phyloP scores from a whole-genome alignment of 2,797 vertebrate species.

The Pseudochromis fuscus region DNA sequence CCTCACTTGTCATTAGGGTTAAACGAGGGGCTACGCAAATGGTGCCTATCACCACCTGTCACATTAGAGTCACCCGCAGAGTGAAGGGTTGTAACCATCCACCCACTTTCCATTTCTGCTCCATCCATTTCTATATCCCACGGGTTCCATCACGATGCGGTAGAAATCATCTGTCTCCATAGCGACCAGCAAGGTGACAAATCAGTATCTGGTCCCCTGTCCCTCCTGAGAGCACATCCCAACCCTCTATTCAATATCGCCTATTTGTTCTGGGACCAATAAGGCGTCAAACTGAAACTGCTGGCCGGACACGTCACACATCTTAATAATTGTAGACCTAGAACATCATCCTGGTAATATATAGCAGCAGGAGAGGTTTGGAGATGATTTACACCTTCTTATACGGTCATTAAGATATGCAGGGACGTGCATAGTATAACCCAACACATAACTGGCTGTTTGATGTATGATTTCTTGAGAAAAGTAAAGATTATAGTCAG shows the following conservation, averaged over 20 bases:
- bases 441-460: background rate
- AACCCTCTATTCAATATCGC: slow-evolving; percentile 38
- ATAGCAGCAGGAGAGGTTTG: slow-evolving; percentile 17
- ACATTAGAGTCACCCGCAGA: slow-evolving; percentile 56
- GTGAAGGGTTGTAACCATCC: slow-evolving; percentile 62
- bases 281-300: slow-evolving; percentile 36
- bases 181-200: slow-evolving; percentile 69
- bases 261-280: slow-evolving; percentile 62
- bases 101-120: slow-evolving; percentile 54
- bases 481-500: background rate
- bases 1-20: slow-evolving; percentile 60
- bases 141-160: slow-evolving; percentile 51
- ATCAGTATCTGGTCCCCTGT: slow-evolving; percentile 41
- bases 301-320: slow-evolving; percentile 22
- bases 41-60: slow-evolving; percentile 60
- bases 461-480: background rate
- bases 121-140: slow-evolving; percentile 63
- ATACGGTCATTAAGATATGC: slow-evolving; percentile 1
- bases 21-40: slow-evolving; percentile 62
- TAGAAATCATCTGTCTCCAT: slow-evolving; percentile 73
- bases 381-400: slow-evolving; percentile 4
- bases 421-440: background rate
- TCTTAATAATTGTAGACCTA: slow-evolving; percentile 46
- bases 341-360: slow-evolving; percentile 15
- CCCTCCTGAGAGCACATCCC: slow-evolving; percentile 36